phyloP scores from a whole-genome alignment of 2,797 vertebrate genomes.

The Eremophila alpestris region DNA sequence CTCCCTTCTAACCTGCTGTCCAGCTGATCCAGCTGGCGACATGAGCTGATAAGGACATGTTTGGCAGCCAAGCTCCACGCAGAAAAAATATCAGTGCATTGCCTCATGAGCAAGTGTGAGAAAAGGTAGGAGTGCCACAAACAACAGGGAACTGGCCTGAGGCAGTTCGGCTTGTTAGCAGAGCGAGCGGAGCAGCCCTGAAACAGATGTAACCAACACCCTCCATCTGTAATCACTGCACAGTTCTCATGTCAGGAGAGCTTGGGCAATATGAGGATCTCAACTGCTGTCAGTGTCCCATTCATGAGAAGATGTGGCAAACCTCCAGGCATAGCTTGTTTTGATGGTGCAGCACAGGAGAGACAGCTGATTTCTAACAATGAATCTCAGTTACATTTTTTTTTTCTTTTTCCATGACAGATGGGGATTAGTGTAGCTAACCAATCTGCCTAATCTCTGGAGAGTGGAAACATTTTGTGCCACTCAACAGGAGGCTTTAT shows the following conservation, averaged over 20 bases:
- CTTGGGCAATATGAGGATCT: slow-evolving; percentile 60
- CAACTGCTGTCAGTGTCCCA: slow-evolving; percentile 63
- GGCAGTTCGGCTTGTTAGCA: slow-evolving; percentile 68
- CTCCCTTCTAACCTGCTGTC: neutral
- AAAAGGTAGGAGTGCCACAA: slow-evolving; percentile 64
- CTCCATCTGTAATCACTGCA: slow-evolving; percentile 58
- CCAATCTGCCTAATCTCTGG: slow-evolving; percentile 1
- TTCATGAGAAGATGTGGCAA: slow-evolving; percentile 62
- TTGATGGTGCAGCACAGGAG: neutral
- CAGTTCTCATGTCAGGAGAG: slow-evolving; percentile 60
- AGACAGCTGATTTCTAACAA: neutral
- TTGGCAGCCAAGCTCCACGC: slow-evolving; percentile 2
- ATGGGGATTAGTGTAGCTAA: slow-evolving; percentile 23
- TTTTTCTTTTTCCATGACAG: neutral
- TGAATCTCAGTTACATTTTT: neutral
- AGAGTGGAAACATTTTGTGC: slow-evolving; percentile 36
- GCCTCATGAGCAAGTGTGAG: slow-evolving; percentile 56
- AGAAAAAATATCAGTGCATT: slow-evolving; percentile 28
- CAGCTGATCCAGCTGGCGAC: slow-evolving; percentile 45
- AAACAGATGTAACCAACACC: slow-evolving; percentile 68
- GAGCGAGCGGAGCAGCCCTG: slow-evolving; percentile 17
- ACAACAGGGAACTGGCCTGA: slow-evolving; percentile 62
- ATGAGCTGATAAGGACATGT: neutral
- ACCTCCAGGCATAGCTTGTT: slow-evolving; percentile 27
- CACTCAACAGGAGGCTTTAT: slow-evolving; percentile 21